A percentile compares a stretch with the other conserved stretches of the same genome.
phyloP scores from a whole-genome alignment of 2,113 vertebrate genomes.

The Osmerus eperlanus region DNA sequence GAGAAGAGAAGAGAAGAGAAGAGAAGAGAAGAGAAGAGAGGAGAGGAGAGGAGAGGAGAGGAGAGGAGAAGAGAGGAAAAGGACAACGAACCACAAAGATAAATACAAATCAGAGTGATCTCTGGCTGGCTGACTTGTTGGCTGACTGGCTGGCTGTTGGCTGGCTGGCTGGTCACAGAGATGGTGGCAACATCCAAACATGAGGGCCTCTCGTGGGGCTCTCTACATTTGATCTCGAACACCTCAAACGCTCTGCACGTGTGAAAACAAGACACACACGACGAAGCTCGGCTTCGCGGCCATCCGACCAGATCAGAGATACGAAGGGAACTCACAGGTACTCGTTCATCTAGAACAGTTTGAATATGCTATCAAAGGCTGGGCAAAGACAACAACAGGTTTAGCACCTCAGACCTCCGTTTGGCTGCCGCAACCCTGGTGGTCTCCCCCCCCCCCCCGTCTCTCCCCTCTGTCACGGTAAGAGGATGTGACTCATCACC shows the following conservation, averaged over 20 bases:
- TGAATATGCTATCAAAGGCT: background rate
- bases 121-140: slow-evolving; percentile 1
- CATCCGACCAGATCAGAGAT: background rate
- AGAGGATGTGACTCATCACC: slow-evolving; percentile 18
- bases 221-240: background rate
- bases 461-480: background rate
- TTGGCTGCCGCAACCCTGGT: slow-evolving; percentile 10
- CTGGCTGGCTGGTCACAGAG: background rate
- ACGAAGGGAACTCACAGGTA: too few relatives aligned
- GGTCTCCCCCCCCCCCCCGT: slow-evolving; percentile 12
- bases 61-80: too few relatives aligned
- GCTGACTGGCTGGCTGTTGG: background rate
- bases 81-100: too few relatives aligned
- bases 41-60: too few relatives aligned
- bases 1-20: background rate
- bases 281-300: background rate
- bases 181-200: slow-evolving; percentile 8
- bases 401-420: background rate
- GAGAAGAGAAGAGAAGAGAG: slow-evolving; percentile 12
- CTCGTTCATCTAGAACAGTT: background rate
- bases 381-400: background rate
- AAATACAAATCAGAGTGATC: background rate
- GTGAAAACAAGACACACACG: background rate
- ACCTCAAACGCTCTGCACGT: background rate
- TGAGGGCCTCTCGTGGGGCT: slow-evolving; percentile 10